Conservation (phyloP, 2,888 invertebrate genomes). For the Hemaris fuciformis region DNA sequence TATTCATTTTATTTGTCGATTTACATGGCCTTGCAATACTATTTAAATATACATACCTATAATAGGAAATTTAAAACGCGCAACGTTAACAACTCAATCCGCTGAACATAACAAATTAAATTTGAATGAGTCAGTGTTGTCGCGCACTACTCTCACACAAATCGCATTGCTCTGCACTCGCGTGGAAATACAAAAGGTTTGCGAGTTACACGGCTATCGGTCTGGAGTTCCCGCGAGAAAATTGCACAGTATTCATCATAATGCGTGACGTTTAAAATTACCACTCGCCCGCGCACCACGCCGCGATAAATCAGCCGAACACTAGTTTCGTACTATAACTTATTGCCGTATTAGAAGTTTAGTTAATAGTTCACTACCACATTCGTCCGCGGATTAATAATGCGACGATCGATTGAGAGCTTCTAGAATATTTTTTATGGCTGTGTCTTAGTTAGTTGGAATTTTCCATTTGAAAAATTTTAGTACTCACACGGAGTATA, state of each 20-base stretch:
- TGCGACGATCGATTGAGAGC: too few relatives aligned
- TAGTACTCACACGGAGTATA: too few relatives aligned
- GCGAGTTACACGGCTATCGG: slow-evolving; percentile 56
- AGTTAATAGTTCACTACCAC: slow-evolving; percentile 28
- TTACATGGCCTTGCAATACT: too few relatives aligned
- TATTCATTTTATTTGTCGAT: too few relatives aligned
- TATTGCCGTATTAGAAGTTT: slow-evolving; percentile 44
- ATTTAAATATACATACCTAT: too few relatives aligned
- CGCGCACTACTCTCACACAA: not conserved
- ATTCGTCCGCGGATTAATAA: too few relatives aligned
- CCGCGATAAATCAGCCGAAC: slow-evolving; percentile 71
- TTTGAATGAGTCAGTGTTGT: not conserved
- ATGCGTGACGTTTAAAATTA: slow-evolving; percentile 79
- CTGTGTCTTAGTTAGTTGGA: too few relatives aligned
- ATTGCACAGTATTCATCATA: slow-evolving; percentile 79
- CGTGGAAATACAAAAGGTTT: slow-evolving; percentile 38
- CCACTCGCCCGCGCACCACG: slow-evolving; percentile 56
- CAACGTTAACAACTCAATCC: too few relatives aligned
- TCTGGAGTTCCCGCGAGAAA: slow-evolving; percentile 63
- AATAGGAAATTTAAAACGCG: too few relatives aligned
- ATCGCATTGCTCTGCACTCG: not conserved
- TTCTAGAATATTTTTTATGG: too few relatives aligned
- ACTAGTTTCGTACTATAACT: slow-evolving; percentile 58
- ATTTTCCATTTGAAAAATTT: too few relatives aligned
- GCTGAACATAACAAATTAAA: not conserved